Conservation (phyloP, 2,113 vertebrate genomes). For the Neolamprologus toae region DNA sequence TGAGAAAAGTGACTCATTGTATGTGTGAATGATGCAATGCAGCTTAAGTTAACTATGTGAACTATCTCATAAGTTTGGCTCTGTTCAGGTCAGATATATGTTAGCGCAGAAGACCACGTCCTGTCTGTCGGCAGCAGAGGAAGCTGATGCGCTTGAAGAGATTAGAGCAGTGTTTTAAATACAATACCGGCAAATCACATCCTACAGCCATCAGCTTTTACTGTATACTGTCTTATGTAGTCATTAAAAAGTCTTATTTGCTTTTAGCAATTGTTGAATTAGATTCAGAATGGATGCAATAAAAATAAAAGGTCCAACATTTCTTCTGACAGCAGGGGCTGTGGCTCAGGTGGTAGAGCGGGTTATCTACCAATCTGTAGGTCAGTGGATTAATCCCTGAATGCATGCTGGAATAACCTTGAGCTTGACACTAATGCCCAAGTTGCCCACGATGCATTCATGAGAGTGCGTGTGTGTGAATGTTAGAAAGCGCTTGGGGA, state of each 20-base stretch:
- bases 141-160: not conserved
- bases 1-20: not conserved
- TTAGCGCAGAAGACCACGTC: not conserved
- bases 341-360: not conserved
- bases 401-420: not conserved
- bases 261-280: not conserved
- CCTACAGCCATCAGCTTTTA: not conserved
- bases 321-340: not conserved
- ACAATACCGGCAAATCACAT: not conserved
- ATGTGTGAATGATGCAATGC: not conserved
- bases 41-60: not conserved
- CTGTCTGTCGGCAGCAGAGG: not conserved
- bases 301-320: not conserved
- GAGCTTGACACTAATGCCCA: not conserved
- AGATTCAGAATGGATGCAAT: not conserved
- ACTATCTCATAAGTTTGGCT: not conserved
- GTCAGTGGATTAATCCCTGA: not conserved
- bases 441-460: not conserved
- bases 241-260: not conserved
- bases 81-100: not conserved
- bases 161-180: not conserved
- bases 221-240: not conserved
- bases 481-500: not conserved
- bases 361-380: not conserved
- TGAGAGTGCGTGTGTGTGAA: not conserved